Percentiles rank a stretch among this genome's conserved stretches.
Conservation (phyloP, 2,797 vertebrate species). For the Scolopax rusticola region DNA sequence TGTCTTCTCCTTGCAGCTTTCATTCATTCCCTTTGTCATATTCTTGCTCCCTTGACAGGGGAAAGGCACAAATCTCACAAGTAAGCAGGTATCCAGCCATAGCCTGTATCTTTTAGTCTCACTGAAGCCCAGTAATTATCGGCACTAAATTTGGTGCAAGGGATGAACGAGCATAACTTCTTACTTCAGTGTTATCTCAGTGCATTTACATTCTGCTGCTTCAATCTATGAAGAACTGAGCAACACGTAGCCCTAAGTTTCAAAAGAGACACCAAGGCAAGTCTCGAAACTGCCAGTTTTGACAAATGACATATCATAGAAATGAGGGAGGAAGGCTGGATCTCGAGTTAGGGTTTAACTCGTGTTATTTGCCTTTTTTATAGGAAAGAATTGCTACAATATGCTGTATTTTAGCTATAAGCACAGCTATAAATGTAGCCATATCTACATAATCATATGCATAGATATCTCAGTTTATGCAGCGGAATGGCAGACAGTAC, state of each 20-base stretch:
- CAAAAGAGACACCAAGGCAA: neutral
- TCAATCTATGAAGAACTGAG: neutral
- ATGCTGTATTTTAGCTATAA: neutral
- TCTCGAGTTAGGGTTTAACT: neutral
- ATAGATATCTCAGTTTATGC: constrained; percentile 30
- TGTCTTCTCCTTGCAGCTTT: neutral
- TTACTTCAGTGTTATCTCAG: neutral
- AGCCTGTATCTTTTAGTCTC: neutral
- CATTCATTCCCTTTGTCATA: neutral
- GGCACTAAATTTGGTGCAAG: neutral
- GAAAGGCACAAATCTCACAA: neutral
- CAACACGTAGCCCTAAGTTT: neutral
- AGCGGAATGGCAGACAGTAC: neutral
- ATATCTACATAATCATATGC: constrained; percentile 55
- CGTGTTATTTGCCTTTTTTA: neutral
- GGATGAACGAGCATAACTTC: neutral
- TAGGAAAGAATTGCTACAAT: neutral
- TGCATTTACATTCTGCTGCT: neutral
- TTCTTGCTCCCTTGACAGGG: neutral
- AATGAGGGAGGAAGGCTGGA: neutral
- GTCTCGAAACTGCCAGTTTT: neutral
- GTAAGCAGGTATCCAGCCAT: neutral
- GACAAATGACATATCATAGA: neutral
- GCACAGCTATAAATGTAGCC: neutral
- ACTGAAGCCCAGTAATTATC: neutral